A percentile compares a stretch with the other conserved stretches of the same genome.
These are phyloP conservation scores for Pollenia amentaria DNA, from an alignment of 2,888 invertebrate species.

Conservation along the genomic window DNA sequence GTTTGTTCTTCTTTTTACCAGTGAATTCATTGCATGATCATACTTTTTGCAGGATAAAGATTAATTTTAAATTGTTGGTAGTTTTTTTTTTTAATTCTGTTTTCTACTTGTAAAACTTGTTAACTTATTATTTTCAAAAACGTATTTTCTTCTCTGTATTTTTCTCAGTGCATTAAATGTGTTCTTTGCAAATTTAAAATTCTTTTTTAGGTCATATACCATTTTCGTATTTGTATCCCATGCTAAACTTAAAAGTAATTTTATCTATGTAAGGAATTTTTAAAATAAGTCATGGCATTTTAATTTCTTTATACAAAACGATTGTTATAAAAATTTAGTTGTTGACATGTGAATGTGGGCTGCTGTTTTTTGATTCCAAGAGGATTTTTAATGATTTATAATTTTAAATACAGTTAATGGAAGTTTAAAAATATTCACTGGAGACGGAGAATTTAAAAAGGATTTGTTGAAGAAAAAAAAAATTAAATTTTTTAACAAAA, in stretches of 20 bases:
- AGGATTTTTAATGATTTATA: conserved; percentile 50
- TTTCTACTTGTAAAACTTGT: no score
- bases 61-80: no score
- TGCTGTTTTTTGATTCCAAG: conserved; percentile 9
- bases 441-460: background rate
- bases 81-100: no score
- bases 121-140: no score
- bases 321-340: conserved; percentile 62
- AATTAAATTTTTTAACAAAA: background rate
- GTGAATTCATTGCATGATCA: no score
- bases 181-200: background rate
- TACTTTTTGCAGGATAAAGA: no score
- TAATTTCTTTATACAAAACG: conserved; percentile 68
- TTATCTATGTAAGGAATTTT: conserved; percentile 72
- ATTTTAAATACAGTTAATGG: conserved; percentile 51
- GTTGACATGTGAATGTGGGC: conserved; percentile 66
- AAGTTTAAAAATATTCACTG: conserved; percentile 13
- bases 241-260: conserved; percentile 60
- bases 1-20: no score
- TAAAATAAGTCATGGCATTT: conserved; percentile 71
- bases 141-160: background rate
- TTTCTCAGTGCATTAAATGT: conserved; percentile 42
- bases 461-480: conserved; percentile 1
- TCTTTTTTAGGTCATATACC: conserved; percentile 65
- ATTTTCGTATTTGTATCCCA: conserved; percentile 63